These are phyloP conservation scores for Chymomyza procnemis DNA, from an alignment of 2,888 invertebrate genomes.

Conservation along the genomic window DNA sequence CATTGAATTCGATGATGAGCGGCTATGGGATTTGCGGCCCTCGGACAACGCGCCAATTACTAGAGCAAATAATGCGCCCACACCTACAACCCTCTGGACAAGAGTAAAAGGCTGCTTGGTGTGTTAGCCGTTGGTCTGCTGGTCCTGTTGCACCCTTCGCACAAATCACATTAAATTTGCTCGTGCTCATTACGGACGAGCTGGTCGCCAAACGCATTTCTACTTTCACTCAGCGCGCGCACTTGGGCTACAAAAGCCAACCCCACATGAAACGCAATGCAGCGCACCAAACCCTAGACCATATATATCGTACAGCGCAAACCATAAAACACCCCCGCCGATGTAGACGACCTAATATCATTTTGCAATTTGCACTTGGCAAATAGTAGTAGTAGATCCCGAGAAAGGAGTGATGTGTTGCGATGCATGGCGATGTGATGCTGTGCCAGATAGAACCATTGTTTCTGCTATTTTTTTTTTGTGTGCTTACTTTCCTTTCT, in stretches of 20 bases:
- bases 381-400: slow-evolving; percentile 39
- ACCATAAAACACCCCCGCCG: slow-evolving; percentile 7
- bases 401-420: slow-evolving; percentile 57
- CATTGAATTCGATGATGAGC: slow-evolving; percentile 62
- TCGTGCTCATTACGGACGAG: slow-evolving; percentile 64
- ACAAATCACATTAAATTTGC: slow-evolving; percentile 70
- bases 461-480: slow-evolving; percentile 17
- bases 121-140: neutral
- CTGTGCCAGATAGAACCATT: slow-evolving; percentile 64
- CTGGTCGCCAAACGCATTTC: slow-evolving; percentile 44
- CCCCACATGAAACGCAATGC: slow-evolving; percentile 30
- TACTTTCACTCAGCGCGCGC: slow-evolving; percentile 50
- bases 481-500: neutral
- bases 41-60: slow-evolving; percentile 59
- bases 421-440: slow-evolving; percentile 33
- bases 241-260: slow-evolving; percentile 38
- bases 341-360: slow-evolving; percentile 56
- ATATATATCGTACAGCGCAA: slow-evolving; percentile 8
- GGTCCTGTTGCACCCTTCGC: slow-evolving; percentile 54
- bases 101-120: neutral
- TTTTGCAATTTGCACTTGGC: slow-evolving; percentile 75
- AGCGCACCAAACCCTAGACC: slow-evolving; percentile 34
- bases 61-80: slow-evolving; percentile 54
- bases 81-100: neutral
- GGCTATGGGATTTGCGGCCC: slow-evolving; percentile 20